These are phyloP conservation scores for Nanorana parkeri DNA, from an alignment of 2,113 vertebrate genomes.

Conservation along the genomic window DNA sequence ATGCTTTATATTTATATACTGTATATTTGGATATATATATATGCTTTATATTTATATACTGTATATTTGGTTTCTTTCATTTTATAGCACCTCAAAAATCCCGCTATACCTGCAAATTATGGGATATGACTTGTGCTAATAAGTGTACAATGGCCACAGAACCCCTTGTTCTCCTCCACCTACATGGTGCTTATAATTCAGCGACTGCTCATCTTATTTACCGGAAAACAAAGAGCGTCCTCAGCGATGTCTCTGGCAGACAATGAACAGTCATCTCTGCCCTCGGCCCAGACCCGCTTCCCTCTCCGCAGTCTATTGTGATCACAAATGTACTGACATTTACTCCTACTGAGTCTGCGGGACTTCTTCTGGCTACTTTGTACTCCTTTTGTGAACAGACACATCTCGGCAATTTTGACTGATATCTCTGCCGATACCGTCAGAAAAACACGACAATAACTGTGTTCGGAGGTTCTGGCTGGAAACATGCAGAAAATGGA, in stretches of 20 bases:
- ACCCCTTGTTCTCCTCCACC: too few relatives aligned
- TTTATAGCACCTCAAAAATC: too few relatives aligned
- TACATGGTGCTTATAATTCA: too few relatives aligned
- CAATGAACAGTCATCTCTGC: not conserved
- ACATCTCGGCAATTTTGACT: not conserved
- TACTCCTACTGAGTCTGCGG: conserved; percentile 9
- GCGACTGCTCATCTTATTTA: too few relatives aligned
- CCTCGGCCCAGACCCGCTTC: not conserved
- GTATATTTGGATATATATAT: too few relatives aligned
- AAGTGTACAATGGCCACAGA: too few relatives aligned
- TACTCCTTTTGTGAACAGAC: not conserved
- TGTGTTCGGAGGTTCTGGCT: too few relatives aligned
- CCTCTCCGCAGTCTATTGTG: not conserved
- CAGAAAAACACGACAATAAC: not conserved
- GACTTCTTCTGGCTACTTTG: conserved; percentile 18
- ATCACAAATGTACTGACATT: conserved; percentile 37
- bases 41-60: too few relatives aligned
- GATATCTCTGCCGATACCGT: not conserved
- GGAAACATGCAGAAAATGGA: not conserved
- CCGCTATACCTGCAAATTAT: too few relatives aligned
- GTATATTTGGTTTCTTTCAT: too few relatives aligned
- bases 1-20: too few relatives aligned
- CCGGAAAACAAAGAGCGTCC: not conserved
- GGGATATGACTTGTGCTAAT: too few relatives aligned
- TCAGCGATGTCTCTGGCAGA: not conserved